Evolutionary conservation across 2,888 invertebrate genomes (phyloP).

Genomic region (Latrodectus hesperus): DNA sequence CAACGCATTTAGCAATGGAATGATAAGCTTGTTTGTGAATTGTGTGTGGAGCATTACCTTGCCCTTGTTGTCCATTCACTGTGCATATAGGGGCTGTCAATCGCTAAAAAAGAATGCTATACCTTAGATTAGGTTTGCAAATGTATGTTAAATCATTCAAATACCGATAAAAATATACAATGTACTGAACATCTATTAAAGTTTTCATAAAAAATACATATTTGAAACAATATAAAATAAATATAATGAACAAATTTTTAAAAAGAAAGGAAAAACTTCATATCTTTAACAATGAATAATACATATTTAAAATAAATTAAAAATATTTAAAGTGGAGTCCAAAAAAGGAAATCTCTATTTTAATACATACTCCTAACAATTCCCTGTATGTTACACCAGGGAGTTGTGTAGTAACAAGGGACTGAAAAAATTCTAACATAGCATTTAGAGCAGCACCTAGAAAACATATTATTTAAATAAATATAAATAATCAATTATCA

Average conservation of each 20-base stretch:
- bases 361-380: conserved; percentile 78
- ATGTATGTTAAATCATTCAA: not conserved
- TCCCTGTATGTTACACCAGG: conserved; percentile 88
- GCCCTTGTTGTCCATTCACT: conserved; percentile 69
- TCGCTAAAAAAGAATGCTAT: conserved; percentile 72
- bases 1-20: conserved; percentile 96
- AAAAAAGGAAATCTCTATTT: too few relatives aligned
- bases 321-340: too few relatives aligned
- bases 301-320: too few relatives aligned
- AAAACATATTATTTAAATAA: conserved; percentile 8
- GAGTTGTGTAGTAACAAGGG: conserved; percentile 86
- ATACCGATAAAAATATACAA: not conserved
- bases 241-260: too few relatives aligned
- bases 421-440: conserved; percentile 92
- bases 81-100: conserved; percentile 75
- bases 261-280: not conserved
- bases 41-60: conserved; percentile 14
- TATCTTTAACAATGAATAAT: too few relatives aligned
- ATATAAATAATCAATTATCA: too few relatives aligned
- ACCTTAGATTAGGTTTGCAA: not conserved
- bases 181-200: not conserved
- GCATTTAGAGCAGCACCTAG: conserved; percentile 91
- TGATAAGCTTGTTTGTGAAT: conserved; percentile 84
- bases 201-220: not conserved
- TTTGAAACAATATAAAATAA: conserved; percentile 1